Evolutionary conservation across 2,888 invertebrate genomes (phyloP).

Genomic region (Drosophila hamatofila): DNA sequence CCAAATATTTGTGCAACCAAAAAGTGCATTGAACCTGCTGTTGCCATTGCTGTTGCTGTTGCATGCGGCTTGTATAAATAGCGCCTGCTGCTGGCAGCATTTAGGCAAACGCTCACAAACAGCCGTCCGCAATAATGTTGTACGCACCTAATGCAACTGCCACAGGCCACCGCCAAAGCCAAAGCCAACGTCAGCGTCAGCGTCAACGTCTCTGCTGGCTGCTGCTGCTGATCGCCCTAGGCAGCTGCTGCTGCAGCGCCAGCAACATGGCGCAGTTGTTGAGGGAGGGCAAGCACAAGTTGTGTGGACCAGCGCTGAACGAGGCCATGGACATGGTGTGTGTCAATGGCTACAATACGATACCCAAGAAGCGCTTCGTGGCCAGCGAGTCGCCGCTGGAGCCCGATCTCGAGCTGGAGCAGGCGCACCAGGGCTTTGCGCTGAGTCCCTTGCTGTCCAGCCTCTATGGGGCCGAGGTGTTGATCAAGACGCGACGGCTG

Average conservation of each 20-base stretch:
- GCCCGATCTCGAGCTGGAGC: not conserved
- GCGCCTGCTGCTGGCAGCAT: slow-evolving; percentile 33
- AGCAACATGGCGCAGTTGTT: slow-evolving; percentile 37
- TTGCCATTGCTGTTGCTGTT: not conserved
- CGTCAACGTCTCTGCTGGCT: slow-evolving; percentile 20
- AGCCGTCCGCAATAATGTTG: slow-evolving; percentile 60
- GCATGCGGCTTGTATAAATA: slow-evolving; percentile 60
- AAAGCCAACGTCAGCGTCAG: not conserved
- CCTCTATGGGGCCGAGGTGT: slow-evolving; percentile 57
- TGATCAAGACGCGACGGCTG: slow-evolving; percentile 65
- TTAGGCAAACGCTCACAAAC: slow-evolving; percentile 28
- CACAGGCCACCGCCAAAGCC: slow-evolving; percentile 4
- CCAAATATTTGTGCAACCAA: slow-evolving; percentile 51
- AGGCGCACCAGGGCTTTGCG: slow-evolving; percentile 23
- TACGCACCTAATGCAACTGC: slow-evolving; percentile 37
- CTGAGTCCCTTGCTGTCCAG: slow-evolving; percentile 60
- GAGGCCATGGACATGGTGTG: slow-evolving; percentile 69
- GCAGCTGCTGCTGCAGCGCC: slow-evolving; percentile 17
- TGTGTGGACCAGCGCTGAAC: slow-evolving; percentile 67
- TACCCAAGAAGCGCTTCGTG: slow-evolving; percentile 37
- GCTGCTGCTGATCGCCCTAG: slow-evolving; percentile 28
- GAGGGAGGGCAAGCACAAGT: slow-evolving; percentile 59
- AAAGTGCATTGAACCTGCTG: slow-evolving; percentile 71
- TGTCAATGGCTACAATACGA: slow-evolving; percentile 62
- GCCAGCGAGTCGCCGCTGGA: not conserved